Evolutionary conservation across 2,888 invertebrate genomes (phyloP).

Genomic region (Drosophila ustulata): DNA sequence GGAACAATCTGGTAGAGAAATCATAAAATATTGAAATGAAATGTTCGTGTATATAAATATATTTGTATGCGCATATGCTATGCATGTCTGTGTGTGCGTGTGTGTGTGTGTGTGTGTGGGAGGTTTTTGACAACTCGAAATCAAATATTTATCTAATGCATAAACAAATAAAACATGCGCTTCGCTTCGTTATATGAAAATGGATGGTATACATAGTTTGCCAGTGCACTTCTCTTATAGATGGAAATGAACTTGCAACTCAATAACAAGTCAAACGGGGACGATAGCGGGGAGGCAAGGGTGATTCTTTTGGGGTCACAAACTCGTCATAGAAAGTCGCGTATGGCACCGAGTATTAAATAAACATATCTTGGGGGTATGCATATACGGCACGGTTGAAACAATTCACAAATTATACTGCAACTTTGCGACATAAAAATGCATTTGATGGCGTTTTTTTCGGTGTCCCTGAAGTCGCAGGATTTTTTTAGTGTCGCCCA

Average conservation of each 20-base stretch:
- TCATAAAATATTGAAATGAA: slow-evolving; percentile 57
- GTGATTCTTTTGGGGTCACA: slow-evolving; percentile 31
- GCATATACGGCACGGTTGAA: slow-evolving; percentile 39
- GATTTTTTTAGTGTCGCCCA: slow-evolving; percentile 53
- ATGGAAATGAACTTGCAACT: slow-evolving; percentile 65
- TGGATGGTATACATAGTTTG: slow-evolving; percentile 3
- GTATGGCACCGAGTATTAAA: slow-evolving; percentile 49
- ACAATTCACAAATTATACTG: slow-evolving; percentile 62
- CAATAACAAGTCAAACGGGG: slow-evolving; percentile 37
- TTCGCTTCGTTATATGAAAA: slow-evolving; percentile 32
- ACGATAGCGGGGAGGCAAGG: not conserved
- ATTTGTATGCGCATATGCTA: not conserved
- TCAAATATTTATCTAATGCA: slow-evolving; percentile 70
- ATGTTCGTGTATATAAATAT: slow-evolving; percentile 27
- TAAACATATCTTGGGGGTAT: slow-evolving; percentile 43
- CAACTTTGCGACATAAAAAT: slow-evolving; percentile 55
- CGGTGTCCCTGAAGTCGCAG: slow-evolving; percentile 35
- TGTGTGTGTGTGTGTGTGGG: slow-evolving; percentile 13
- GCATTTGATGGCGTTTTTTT: slow-evolving; percentile 51
- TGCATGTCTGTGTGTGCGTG: not conserved
- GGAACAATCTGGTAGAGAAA: slow-evolving; percentile 48
- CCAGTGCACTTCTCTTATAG: slow-evolving; percentile 30
- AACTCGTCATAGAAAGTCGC: slow-evolving; percentile 50
- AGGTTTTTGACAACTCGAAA: slow-evolving; percentile 48
- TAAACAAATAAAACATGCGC: slow-evolving; percentile 69